Conservation (phyloP, 1,140 invertebrate species). For the Drosophila mayri region DNA sequence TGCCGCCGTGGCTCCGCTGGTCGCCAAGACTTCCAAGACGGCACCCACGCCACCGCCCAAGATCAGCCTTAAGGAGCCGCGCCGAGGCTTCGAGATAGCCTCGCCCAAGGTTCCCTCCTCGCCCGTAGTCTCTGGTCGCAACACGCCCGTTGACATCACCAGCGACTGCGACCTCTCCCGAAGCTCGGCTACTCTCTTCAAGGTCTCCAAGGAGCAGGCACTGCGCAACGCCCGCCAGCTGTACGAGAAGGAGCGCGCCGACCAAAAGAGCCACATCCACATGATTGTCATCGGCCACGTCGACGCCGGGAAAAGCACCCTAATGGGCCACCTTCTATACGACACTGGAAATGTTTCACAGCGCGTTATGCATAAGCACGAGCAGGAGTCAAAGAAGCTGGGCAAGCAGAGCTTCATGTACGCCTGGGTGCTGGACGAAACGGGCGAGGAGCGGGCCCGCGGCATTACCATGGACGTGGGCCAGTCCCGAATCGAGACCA, state of each 20-base stretch:
- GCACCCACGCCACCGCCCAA: conserved; percentile 57
- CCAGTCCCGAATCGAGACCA: conserved; percentile 96
- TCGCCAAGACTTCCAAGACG: conserved; percentile 21
- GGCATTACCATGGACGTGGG: conserved; percentile 99
- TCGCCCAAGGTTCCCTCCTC: conserved; percentile 85
- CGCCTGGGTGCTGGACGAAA: conserved; percentile 99
- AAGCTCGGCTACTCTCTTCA: conserved; percentile 44
- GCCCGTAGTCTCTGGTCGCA: conserved; percentile 87
- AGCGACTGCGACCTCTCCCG: conserved; percentile 41
- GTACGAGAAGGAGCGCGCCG: conserved; percentile 91
- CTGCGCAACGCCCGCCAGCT: conserved; percentile 82
- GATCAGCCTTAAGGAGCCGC: conserved; percentile 68
- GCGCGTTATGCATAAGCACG: conserved; percentile 98
- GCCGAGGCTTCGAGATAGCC: conserved; percentile 85
- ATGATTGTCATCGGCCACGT: conserved; percentile 99
- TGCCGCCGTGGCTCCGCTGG: conserved; percentile 1
- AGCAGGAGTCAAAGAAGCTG: conserved; percentile 98
- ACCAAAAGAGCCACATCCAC: conserved; percentile 94
- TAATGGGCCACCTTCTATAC: conserved; percentile 98
- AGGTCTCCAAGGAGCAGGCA: conserved; percentile 79
- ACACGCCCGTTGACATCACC: conserved; percentile 79
- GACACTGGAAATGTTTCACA: conserved; percentile 95
- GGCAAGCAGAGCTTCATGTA: conserved; percentile 99
- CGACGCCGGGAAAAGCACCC: conserved; percentile 99
- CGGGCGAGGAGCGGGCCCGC: conserved; percentile 96